Base-by-base conservation (phyloP, 2,113 vertebrate species). In the Antennarius striatus region DNA sequence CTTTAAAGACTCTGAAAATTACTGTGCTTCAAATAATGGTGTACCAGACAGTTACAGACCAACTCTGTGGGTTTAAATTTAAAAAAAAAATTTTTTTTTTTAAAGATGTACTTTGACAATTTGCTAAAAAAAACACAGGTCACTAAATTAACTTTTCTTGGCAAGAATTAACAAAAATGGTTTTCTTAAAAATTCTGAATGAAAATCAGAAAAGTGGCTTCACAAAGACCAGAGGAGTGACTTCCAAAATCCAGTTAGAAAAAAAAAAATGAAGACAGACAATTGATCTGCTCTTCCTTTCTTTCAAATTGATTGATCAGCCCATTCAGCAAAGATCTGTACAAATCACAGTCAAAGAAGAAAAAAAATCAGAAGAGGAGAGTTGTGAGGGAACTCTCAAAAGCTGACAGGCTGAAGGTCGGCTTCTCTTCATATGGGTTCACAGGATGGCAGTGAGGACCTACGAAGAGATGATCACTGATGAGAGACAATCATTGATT, bases 341-440 rank as follows among this genome's bases (percentile, higher is more conserved):
- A 49, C 2, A 11, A 75, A 68, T 66, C 8, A 54, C 46, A 51
- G 72, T 36, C 32, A 36, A 3, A 68, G 62, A 60, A 60, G 60
- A 66, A 28, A 76, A 62, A 54, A 49, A 28, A 48, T 36, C 11
- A 56, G 66, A 59, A 75, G 46, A 70, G 29, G 66, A 40, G 46
- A 73, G 68, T 65, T 58, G 72, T 30, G 78, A 77, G 68, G 59
- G 77, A 72, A 67, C 45, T 72, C 75, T 82, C 51, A 67, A 71
- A 60, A 75, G 72, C 60, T 69, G 67, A 72, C 63, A 80, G 73
- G 58, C 77, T 72, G 84, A 79, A 17, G 67, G 7, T 79, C 85
- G 86, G 79, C 71, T 83, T 61, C 69, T 90, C 88, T 80, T 89
- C 89, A 89, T 89, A 86, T 64, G 88, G 86, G 70, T 91, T 61